Evolutionary conservation across 2,888 invertebrate genomes (phyloP).

Genomic region (Heteromurus nitidus): DNA sequence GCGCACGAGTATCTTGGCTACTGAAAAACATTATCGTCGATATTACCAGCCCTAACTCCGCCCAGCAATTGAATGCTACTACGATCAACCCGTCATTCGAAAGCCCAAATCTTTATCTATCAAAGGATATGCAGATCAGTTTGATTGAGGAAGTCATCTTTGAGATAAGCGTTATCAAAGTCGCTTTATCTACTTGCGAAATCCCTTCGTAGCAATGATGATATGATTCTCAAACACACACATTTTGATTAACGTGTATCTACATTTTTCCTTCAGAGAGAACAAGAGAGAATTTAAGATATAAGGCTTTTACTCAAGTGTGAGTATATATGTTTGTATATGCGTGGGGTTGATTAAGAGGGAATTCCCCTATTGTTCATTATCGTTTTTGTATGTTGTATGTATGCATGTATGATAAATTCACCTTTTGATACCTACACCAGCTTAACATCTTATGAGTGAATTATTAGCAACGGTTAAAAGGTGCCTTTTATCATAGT

Average conservation of each 20-base stretch:
- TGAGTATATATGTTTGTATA: not conserved
- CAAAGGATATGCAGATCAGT: too few relatives aligned
- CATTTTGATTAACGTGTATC: too few relatives aligned
- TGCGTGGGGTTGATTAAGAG: not conserved
- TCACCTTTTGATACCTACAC: not conserved
- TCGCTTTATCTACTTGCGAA: too few relatives aligned
- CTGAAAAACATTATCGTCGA: too few relatives aligned
- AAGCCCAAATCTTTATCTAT: too few relatives aligned
- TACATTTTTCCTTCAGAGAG: too few relatives aligned
- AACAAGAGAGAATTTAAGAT: not conserved
- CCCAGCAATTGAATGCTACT: too few relatives aligned
- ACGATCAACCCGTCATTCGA: too few relatives aligned
- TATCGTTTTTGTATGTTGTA: slow-evolving; percentile 13
- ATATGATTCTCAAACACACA: not conserved
- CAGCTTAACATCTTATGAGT: slow-evolving; percentile 34
- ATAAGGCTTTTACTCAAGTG: not conserved
- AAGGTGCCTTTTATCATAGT: slow-evolving; percentile 39
- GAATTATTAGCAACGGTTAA: slow-evolving; percentile 57
- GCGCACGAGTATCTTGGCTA: too few relatives aligned
- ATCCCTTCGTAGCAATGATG: not conserved
- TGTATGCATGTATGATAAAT: not conserved
- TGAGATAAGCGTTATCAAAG: too few relatives aligned
- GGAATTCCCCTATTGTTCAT: slow-evolving; percentile 11
- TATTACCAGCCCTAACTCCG: too few relatives aligned
- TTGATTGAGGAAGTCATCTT: too few relatives aligned